Conservation (phyloP, 37 sponge, comb jelly and placozoan genomes). For the Mnemiopsis leidyi region DNA sequence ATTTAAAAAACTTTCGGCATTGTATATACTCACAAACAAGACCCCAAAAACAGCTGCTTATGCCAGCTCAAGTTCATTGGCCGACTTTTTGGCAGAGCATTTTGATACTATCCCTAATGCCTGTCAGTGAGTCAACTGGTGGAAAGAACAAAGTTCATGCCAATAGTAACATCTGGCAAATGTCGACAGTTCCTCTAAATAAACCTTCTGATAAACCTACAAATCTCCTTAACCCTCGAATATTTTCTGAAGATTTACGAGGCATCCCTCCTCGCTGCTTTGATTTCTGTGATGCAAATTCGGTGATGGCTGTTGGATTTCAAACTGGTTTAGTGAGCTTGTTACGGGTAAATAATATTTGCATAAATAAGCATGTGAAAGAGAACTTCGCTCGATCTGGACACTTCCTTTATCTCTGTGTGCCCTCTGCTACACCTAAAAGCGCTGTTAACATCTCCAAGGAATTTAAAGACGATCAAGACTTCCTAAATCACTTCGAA, state of each 20-base stretch:
- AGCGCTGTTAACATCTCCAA: neutral
- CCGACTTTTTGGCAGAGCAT: neutral
- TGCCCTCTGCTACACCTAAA: neutral
- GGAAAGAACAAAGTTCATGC: neutral
- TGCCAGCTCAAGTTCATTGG: neutral
- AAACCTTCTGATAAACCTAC: neutral
- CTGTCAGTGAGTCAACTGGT: neutral
- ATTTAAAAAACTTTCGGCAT: neutral
- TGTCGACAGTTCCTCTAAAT: neutral
- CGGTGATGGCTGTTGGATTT: neutral
- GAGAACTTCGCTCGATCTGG: neutral
- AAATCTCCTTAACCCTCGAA: neutral
- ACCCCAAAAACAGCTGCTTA: neutral
- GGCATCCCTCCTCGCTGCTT: neutral
- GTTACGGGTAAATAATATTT: neutral
- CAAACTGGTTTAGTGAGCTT: neutral
- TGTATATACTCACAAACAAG: neutral
- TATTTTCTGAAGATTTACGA: neutral
- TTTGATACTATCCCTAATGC: neutral
- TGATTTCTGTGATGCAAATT: neutral
- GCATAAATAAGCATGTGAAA: neutral
- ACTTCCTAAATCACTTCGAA: neutral
- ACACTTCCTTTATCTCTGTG: neutral
- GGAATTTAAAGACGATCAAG: slow-evolving; percentile 3
- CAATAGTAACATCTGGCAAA: neutral